A percentile compares a stretch with the other conserved stretches of the same genome.
Evolutionary conservation across 2,113 vertebrate species (phyloP).

Genomic region (Canis aureus): DNA sequence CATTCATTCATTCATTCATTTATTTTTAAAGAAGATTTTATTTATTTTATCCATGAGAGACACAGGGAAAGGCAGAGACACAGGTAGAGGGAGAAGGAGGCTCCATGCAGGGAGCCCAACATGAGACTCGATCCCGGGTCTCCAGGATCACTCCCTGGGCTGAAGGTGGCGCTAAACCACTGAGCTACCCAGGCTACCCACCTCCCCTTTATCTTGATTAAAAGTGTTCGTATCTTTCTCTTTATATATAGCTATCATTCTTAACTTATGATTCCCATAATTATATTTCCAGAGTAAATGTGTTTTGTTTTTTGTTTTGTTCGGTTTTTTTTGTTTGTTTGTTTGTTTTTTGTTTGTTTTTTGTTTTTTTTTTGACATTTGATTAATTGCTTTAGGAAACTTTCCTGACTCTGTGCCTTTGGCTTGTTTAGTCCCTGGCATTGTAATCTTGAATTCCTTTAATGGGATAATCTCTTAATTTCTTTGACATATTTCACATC

Average conservation of each 20-base stretch:
- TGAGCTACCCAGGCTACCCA: background rate
- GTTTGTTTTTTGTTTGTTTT: background rate
- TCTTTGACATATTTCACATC: background rate
- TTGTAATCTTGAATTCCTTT: slow-evolving; percentile 26
- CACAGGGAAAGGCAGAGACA: too few species aligned
- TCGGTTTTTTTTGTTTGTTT: too few species aligned
- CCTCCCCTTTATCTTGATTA: background rate
- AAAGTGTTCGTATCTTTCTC: background rate
- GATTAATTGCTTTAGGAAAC: slow-evolving; percentile 1
- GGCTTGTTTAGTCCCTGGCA: background rate
- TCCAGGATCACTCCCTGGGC: too few species aligned
- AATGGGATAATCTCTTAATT: slow-evolving; percentile 18
- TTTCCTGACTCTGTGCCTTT: background rate
- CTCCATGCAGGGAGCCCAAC: too few species aligned
- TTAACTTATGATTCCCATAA: background rate
- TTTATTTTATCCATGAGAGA: too few species aligned
- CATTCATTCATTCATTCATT: too few species aligned
- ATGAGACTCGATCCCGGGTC: too few species aligned
- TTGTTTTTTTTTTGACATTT: background rate
- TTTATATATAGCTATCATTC: background rate
- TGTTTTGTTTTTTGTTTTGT: too few species aligned
- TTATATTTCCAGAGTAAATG: slow-evolving; percentile 21
- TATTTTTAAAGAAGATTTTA: too few species aligned
- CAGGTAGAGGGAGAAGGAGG: too few species aligned
- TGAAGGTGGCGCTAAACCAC: too few species aligned